phyloP scores from a whole-genome alignment of 2,797 vertebrate species.

The Bucorvus abyssinicus region DNA sequence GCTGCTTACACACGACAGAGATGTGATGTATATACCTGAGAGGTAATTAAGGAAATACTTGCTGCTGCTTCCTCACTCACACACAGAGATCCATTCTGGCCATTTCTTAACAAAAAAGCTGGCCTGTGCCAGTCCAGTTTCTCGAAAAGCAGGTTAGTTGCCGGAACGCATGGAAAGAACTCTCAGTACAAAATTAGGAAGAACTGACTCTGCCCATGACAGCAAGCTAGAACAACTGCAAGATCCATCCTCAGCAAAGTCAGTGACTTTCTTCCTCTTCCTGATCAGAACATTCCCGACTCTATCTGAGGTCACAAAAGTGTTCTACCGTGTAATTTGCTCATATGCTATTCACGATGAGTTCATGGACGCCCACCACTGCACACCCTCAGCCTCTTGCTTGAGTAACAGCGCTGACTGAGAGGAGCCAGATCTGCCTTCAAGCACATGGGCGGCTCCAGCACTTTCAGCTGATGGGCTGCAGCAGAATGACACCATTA shows the following conservation, averaged over 20 bases:
- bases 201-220: neutral
- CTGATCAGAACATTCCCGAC: neutral
- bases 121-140: neutral
- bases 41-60: neutral
- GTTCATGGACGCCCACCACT: neutral
- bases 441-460: neutral
- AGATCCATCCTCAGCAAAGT: neutral
- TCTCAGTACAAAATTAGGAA: neutral
- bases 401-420: accelerated
- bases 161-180: neutral
- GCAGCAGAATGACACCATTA: neutral
- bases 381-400: neutral
- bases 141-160: constrained; percentile 4
- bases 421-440: neutral
- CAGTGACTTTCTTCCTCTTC: neutral
- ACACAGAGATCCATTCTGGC: neutral
- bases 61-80: neutral
- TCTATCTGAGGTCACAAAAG: neutral
- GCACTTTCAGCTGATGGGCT: neutral
- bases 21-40: neutral
- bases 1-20: neutral
- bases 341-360: neutral
- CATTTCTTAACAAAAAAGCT: neutral
- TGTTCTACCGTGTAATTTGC: neutral
- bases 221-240: neutral